A percentile compares a stretch with the other conserved stretches of the same genome.
Conservation (phyloP, 2,113 vertebrate species). For the Chelonoidis abingdonii region DNA sequence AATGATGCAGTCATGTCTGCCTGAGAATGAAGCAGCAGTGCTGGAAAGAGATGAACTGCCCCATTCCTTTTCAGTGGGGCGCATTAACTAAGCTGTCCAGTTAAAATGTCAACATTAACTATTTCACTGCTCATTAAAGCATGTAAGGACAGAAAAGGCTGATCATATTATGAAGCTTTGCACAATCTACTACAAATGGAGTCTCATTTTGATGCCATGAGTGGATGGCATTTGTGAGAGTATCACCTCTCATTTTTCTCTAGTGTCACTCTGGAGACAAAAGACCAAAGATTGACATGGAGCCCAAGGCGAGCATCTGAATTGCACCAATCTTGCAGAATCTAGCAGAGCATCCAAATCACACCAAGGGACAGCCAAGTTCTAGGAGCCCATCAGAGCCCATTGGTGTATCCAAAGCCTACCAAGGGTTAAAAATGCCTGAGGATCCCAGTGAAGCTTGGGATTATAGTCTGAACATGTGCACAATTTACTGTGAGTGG, state of each 20-base stretch:
- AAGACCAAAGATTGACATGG: background rate
- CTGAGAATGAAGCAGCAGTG: background rate
- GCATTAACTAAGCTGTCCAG: background rate
- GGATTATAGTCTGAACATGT: background rate
- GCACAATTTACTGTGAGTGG: background rate
- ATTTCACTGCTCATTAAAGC: background rate
- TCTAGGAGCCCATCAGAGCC: background rate
- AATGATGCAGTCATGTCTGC: background rate
- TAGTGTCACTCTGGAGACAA: background rate
- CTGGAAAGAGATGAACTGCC: background rate
- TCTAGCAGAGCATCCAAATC: background rate
- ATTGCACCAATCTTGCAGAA: background rate
- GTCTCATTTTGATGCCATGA: background rate
- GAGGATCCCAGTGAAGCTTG: background rate
- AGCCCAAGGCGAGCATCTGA: background rate
- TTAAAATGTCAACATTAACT: background rate
- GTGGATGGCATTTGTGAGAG: background rate
- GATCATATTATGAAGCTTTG: background rate
- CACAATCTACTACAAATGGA: background rate
- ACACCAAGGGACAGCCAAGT: background rate
- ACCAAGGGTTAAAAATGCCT: background rate
- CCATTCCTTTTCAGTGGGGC: background rate
- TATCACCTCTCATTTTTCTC: background rate
- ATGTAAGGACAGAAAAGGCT: background rate
- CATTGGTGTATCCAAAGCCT: background rate